These are phyloP conservation scores for Rissa tridactyla DNA, from an alignment of 2,113 vertebrate species.

Conservation along the genomic window DNA sequence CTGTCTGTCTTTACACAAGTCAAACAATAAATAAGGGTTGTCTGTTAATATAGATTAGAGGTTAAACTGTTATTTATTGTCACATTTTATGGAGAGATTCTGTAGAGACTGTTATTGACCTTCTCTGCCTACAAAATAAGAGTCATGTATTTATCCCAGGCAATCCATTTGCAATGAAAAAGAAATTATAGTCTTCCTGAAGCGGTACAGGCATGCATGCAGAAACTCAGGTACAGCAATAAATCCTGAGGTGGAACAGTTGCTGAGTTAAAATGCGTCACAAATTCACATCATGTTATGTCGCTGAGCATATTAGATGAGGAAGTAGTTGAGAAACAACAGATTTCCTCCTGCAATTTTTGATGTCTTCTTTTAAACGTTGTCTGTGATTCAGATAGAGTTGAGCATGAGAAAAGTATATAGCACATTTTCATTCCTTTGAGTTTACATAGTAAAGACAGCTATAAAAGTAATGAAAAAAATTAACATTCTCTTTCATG, in stretches of 20 bases:
- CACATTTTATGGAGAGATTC: neutral
- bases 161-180: neutral
- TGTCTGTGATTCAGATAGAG: neutral
- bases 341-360: neutral
- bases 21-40: slow-evolving; percentile 15
- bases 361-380: neutral
- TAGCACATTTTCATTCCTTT: neutral
- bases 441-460: neutral
- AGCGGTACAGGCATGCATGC: neutral
- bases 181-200: neutral
- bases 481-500: neutral
- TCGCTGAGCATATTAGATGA: neutral
- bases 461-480: neutral
- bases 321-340: neutral
- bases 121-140: slow-evolving; percentile 6
- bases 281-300: neutral
- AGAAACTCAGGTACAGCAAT: neutral
- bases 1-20: slow-evolving; percentile 4
- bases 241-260: neutral
- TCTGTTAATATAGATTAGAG: slow-evolving; percentile 14
- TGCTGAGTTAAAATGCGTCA: neutral
- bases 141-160: slow-evolving; percentile 1
- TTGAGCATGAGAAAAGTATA: neutral
- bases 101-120: neutral
- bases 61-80: slow-evolving; percentile 39